Conservation (phyloP, 1,140 invertebrate genomes). For the Drosophila teissieri region DNA sequence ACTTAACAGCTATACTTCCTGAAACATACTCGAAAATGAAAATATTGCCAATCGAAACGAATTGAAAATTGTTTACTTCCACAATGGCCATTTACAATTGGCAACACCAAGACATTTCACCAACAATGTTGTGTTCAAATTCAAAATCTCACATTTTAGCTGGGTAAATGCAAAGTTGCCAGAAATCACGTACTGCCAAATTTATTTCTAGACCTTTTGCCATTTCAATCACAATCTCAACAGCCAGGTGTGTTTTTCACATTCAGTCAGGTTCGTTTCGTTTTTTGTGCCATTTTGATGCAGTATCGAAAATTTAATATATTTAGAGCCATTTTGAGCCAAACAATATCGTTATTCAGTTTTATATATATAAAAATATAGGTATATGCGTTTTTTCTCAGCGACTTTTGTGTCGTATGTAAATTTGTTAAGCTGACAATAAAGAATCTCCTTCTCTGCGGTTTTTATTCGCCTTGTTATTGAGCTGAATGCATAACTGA, state of each 20-base stretch:
- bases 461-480: slow-evolving; percentile 23
- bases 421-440: slow-evolving; percentile 61
- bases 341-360: slow-evolving; percentile 60
- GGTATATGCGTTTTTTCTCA: slow-evolving; percentile 9
- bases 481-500: slow-evolving; percentile 47
- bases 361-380: slow-evolving; percentile 19
- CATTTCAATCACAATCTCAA: background rate
- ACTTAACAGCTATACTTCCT: slow-evolving; percentile 1
- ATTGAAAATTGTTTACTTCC: slow-evolving; percentile 2
- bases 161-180: background rate
- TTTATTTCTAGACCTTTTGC: slow-evolving; percentile 7
- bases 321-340: slow-evolving; percentile 51
- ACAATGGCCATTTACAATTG: background rate
- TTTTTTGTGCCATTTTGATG: slow-evolving; percentile 26
- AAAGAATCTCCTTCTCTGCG: slow-evolving; percentile 22
- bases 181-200: slow-evolving; percentile 20
- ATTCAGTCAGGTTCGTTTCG: slow-evolving; percentile 12
- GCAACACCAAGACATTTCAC: background rate
- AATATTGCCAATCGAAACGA: background rate
- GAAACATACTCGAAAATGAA: background rate
- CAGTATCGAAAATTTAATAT: slow-evolving; percentile 3
- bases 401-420: slow-evolving; percentile 64
- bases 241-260: slow-evolving; percentile 28
- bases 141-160: background rate
- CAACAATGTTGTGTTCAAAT: background rate